Evolutionary conservation across 2,797 vertebrate species (phyloP).

Genomic region (Pyrocephalus nanus): DNA sequence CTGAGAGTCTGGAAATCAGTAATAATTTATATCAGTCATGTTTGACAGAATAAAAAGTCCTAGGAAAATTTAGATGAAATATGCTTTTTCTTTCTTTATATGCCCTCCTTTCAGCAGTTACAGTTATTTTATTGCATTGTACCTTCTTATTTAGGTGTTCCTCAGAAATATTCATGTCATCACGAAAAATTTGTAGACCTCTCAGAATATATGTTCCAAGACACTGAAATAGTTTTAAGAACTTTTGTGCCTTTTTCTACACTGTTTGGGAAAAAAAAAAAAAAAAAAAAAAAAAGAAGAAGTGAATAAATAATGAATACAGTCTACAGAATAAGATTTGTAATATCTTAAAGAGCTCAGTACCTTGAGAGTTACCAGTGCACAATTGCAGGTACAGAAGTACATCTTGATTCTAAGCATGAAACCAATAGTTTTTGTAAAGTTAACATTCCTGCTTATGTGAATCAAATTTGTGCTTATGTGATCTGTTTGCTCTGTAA

Average conservation of each 20-base stretch:
- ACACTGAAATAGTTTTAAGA: neutral
- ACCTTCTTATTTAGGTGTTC: neutral
- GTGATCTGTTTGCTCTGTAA: neutral
- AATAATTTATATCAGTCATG: neutral
- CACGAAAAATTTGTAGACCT: neutral
- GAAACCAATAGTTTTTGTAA: neutral
- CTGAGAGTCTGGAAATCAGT: slow-evolving; percentile 2
- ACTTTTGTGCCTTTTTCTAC: neutral
- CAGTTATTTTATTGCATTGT: neutral
- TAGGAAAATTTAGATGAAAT: neutral
- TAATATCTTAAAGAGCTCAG: neutral
- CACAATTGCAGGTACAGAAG: neutral
- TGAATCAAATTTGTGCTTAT: neutral
- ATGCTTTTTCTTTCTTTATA: neutral
- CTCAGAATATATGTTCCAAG: neutral
- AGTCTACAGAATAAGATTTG: neutral
- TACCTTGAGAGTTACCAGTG: neutral
- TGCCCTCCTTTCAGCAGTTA: neutral
- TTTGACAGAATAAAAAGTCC: neutral
- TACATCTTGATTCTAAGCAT: neutral
- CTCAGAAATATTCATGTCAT: neutral
- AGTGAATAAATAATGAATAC: neutral
- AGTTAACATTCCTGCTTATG: neutral
- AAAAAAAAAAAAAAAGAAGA: neutral
- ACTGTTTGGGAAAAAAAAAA: neutral